A percentile compares a stretch with the other conserved stretches of the same genome.
Conservation (phyloP, 2,888 invertebrate genomes). For the Ryuthela nishihirai region DNA sequence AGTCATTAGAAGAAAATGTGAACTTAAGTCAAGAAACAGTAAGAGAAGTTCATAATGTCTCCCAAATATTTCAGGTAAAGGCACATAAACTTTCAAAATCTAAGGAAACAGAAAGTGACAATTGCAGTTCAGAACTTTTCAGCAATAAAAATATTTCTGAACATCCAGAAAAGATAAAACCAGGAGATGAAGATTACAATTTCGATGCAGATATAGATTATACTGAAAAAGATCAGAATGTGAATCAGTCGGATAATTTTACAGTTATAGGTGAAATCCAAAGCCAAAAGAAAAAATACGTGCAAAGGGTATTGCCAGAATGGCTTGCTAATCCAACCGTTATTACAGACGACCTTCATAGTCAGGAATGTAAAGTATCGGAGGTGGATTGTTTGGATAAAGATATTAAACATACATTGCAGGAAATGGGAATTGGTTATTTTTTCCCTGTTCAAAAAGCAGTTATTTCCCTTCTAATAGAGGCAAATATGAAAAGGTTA, state of each 20-base stretch:
- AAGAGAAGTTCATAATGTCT: too few relatives aligned
- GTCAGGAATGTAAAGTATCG: conserved; percentile 57
- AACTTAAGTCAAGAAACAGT: too few relatives aligned
- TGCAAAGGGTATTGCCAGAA: conserved; percentile 73
- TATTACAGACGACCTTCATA: conserved; percentile 67
- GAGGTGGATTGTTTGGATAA: conserved; percentile 62
- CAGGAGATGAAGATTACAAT: too few relatives aligned
- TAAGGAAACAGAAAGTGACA: too few relatives aligned
- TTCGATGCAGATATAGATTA: too few relatives aligned
- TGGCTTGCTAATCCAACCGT: conserved; percentile 80
- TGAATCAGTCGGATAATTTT: conserved; percentile 53
- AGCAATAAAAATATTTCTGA: too few relatives aligned
- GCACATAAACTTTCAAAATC: too few relatives aligned
- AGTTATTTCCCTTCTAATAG: conserved; percentile 39
- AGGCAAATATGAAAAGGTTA: conserved; percentile 4
- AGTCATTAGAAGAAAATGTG: too few relatives aligned
- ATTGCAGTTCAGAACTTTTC: too few relatives aligned
- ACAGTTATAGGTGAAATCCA: conserved; percentile 65
- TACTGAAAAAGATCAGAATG: too few relatives aligned
- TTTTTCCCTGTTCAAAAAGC: conserved; percentile 42
- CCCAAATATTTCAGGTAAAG: too few relatives aligned
- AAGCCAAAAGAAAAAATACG: conserved; percentile 50
- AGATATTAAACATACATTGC: conserved; percentile 22
- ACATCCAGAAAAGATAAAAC: too few relatives aligned
- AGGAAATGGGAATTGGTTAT: conserved; percentile 20